Percentiles rank a stretch among this genome's conserved stretches.
These are phyloP conservation scores for Herpailurus yagouaroundi DNA, from an alignment of 2,113 vertebrate species.

Conservation along the genomic window DNA sequence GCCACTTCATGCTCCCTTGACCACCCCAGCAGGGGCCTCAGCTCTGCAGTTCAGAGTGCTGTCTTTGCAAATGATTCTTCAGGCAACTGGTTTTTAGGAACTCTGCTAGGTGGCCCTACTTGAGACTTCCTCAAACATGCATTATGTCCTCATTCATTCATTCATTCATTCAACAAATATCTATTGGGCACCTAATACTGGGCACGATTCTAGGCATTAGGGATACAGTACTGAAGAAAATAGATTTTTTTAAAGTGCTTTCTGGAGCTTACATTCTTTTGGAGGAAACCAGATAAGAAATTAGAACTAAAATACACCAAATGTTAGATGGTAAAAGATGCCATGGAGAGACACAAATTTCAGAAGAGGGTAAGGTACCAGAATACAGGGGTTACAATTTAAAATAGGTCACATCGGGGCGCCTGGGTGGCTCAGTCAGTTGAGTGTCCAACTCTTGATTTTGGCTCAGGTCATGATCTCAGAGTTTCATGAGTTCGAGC, in stretches of 20 bases:
- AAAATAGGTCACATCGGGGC: not conserved
- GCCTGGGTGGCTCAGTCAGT: no score
- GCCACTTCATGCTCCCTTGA: not conserved
- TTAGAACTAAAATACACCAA: conserved; percentile 6
- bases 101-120: not conserved
- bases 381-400: not conserved
- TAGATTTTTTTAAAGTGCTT: not conserved
- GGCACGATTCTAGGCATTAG: not conserved
- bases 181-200: not conserved
- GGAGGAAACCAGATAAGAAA: not conserved
- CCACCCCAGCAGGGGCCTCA: not conserved
- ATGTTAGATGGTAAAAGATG: not conserved
- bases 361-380: not conserved
- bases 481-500: no score
- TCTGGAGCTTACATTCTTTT: not conserved
- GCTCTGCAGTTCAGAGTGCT: not conserved
- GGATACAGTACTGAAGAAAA: not conserved
- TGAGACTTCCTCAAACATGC: not conserved
- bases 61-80: not conserved
- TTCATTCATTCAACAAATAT: not conserved
- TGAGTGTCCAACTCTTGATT: no score
- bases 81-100: conserved; percentile 1
- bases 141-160: not conserved
- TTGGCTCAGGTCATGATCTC: no score
- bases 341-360: not conserved